Conservation (phyloP, 2,797 vertebrate species). For the Ispidina lecontei region DNA sequence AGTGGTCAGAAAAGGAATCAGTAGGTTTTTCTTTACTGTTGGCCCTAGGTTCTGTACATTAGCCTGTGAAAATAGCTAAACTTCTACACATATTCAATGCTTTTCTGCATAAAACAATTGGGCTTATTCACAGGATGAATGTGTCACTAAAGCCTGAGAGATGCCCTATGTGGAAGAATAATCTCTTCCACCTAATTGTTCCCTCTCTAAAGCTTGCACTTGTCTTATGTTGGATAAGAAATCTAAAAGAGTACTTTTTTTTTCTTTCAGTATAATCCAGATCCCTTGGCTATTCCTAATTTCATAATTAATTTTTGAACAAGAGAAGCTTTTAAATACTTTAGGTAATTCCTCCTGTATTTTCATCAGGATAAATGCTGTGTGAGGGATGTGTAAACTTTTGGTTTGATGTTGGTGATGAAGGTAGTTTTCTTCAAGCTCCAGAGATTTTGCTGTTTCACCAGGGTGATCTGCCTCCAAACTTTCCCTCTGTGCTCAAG, state of each 20-base stretch:
- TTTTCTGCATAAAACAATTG: not conserved
- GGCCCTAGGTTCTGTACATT: not conserved
- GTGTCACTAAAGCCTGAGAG: no score
- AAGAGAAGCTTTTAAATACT: not conserved
- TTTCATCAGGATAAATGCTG: not conserved
- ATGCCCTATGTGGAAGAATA: not conserved
- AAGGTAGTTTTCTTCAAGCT: not conserved
- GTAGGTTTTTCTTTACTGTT: not conserved
- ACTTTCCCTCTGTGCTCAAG: not conserved
- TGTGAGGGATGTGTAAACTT: not conserved
- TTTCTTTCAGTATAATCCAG: not conserved
- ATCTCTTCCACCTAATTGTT: not conserved
- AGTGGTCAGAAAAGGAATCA: not conserved
- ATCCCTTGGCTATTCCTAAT: not conserved
- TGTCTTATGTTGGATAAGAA: not conserved
- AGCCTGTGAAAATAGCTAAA: not conserved
- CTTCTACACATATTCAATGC: not conserved
- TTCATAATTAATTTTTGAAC: not conserved
- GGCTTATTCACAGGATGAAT: not conserved
- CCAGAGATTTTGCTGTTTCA: not conserved
- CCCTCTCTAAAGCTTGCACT: not conserved
- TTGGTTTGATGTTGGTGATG: not conserved
- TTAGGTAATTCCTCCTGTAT: not conserved
- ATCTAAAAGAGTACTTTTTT: not conserved
- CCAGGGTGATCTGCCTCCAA: not conserved